phyloP scores from a whole-genome alignment of 92 coral and sea anemone genomes.

The Porites divaricata region DNA sequence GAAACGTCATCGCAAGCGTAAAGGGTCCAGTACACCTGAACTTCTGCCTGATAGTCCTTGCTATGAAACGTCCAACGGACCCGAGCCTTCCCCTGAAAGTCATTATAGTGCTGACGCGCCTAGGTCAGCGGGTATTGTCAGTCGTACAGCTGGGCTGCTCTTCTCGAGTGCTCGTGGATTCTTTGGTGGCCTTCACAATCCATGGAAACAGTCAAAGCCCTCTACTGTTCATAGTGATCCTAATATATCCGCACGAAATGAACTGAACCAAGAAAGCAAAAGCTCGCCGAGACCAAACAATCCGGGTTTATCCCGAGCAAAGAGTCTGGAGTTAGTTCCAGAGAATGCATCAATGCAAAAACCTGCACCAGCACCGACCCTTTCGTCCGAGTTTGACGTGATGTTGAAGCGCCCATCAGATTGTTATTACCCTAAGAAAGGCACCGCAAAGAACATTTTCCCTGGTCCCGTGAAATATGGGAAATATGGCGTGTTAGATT shows the following conservation, averaged over 20 bases:
- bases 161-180: constrained; percentile 85
- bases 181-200: constrained; percentile 65
- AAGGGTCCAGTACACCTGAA: constrained; percentile 18
- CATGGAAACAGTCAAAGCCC: constrained; percentile 32
- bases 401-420: constrained; percentile 47
- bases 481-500: constrained; percentile 42
- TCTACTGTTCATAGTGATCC: constrained; percentile 58
- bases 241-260: constrained; percentile 5
- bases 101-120: constrained; percentile 25
- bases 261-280: neutral
- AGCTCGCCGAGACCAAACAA: neutral
- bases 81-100: constrained; percentile 36
- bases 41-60: constrained; percentile 32
- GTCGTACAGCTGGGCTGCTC: constrained; percentile 91
- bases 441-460: constrained; percentile 8
- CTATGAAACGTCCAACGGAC: constrained; percentile 8
- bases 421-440: constrained; percentile 35
- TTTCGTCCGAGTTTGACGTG: constrained; percentile 37
- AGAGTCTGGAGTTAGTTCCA: constrained; percentile 77
- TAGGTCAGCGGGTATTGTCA: constrained; percentile 70
- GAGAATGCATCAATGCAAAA: constrained; percentile 38
- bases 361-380: constrained; percentile 22
- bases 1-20: constrained; percentile 65
- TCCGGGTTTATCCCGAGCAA: constrained; percentile 48
- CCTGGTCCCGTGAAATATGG: constrained; percentile 32